Conservation (phyloP, 35 echinoderm and acorn worm genomes). For the Stichopus chloronotus region DNA sequence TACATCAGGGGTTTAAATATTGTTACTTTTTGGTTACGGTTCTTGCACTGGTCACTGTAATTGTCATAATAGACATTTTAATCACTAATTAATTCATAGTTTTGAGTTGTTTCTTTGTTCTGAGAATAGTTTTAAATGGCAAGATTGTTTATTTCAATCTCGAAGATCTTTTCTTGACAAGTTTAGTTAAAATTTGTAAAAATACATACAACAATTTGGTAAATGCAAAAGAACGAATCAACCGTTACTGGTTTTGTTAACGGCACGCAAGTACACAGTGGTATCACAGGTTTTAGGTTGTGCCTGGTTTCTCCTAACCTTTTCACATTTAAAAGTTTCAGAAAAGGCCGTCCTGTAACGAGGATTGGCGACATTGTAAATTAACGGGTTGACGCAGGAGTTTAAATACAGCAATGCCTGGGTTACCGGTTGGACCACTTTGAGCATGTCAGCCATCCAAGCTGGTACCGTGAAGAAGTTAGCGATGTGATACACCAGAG, state of each 20-base stretch:
- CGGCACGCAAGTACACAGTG: neutral
- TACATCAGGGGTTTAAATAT: too few species aligned
- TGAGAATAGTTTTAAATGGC: too few species aligned
- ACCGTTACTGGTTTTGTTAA: neutral
- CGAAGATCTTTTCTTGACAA: too few species aligned
- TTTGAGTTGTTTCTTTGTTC: too few species aligned
- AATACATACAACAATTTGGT: too few species aligned
- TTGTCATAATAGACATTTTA: too few species aligned
- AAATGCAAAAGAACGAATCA: neutral
- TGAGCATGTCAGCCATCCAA: neutral
- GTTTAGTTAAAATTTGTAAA: too few species aligned
- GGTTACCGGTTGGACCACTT: neutral
- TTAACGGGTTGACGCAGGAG: conserved; percentile 38
- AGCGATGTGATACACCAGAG: neutral
- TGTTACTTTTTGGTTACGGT: too few species aligned
- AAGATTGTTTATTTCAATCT: too few species aligned
- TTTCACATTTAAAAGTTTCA: conserved; percentile 30
- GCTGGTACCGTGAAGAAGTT: neutral
- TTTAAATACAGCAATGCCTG: conserved; percentile 47
- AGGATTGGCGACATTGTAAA: conserved; percentile 38
- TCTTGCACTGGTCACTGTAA: too few species aligned
- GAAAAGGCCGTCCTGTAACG: conserved; percentile 45
- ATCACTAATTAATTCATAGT: too few species aligned
- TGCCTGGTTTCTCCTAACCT: neutral
- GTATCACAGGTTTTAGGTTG: neutral